Evolutionary conservation across 2,888 invertebrate species (phyloP).

Genomic region (Caenorhabditis panamensis): DNA sequence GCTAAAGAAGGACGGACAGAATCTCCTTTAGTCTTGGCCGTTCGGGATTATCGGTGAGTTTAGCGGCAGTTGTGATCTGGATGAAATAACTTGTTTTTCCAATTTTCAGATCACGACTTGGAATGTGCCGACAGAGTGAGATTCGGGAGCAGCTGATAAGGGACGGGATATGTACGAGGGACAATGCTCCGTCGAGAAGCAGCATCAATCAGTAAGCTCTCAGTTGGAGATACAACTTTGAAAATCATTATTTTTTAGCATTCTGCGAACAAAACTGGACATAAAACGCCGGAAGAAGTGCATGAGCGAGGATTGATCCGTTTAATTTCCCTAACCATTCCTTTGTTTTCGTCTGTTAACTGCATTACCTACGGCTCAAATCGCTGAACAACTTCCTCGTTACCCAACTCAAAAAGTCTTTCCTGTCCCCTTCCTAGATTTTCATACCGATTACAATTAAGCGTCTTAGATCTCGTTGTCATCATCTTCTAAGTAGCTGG

Average conservation of each 20-base stretch:
- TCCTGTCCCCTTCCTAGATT: slow-evolving; percentile 2
- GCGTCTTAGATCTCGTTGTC: slow-evolving; percentile 53
- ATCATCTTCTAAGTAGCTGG: slow-evolving; percentile 56
- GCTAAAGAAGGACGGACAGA: slow-evolving; percentile 80
- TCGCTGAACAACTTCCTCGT: not conserved
- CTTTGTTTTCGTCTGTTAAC: not conserved
- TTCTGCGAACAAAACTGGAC: slow-evolving; percentile 79
- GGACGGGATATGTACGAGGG: slow-evolving; percentile 78
- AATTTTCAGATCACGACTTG: slow-evolving; percentile 68
- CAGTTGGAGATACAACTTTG: not conserved
- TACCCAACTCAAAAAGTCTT: slow-evolving; percentile 18
- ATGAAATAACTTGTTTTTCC: slow-evolving; percentile 3
- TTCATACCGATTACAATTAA: slow-evolving; percentile 29
- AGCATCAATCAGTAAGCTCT: slow-evolving; percentile 78
- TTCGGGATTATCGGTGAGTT: slow-evolving; percentile 76
- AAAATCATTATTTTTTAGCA: slow-evolving; percentile 71
- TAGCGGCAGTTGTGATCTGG: not conserved
- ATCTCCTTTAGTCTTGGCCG: slow-evolving; percentile 78
- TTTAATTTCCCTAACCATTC: not conserved
- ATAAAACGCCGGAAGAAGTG: slow-evolving; percentile 69
- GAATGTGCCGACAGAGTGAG: slow-evolving; percentile 79
- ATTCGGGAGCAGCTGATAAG: slow-evolving; percentile 79
- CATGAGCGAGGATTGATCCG: slow-evolving; percentile 20
- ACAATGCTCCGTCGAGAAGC: slow-evolving; percentile 78
- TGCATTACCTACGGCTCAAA: slow-evolving; percentile 25